phyloP scores from a whole-genome alignment of 2,113 vertebrate species.

The Perognathus longimembris region DNA sequence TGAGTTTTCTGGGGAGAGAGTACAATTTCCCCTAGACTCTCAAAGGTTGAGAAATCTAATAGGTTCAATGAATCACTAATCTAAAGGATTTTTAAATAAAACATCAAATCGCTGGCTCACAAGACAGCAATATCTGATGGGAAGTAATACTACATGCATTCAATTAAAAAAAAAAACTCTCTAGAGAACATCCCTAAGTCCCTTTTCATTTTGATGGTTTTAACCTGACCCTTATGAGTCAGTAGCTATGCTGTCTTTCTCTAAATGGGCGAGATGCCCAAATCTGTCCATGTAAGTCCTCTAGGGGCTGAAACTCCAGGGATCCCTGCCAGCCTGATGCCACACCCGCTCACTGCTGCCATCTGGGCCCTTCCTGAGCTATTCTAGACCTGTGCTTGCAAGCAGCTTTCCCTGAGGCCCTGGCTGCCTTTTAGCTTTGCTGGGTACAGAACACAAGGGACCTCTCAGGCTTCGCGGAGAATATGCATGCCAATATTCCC shows the following conservation, averaged over 20 bases:
- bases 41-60: slow-evolving; percentile 1
- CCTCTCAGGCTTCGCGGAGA: background rate
- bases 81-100: slow-evolving; percentile 48
- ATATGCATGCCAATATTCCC: background rate
- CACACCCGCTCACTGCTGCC: background rate
- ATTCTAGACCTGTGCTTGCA: background rate
- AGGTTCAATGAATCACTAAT: slow-evolving; percentile 11
- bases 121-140: background rate
- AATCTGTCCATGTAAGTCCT: background rate
- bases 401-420: background rate
- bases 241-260: background rate
- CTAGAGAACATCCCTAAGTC: background rate
- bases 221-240: background rate
- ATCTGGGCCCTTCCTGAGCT: background rate
- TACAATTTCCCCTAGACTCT: background rate
- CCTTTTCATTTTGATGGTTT: background rate
- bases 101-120: background rate
- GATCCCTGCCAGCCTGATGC: background rate
- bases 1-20: background rate
- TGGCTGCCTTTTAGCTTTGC: background rate
- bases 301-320: background rate
- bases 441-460: background rate
- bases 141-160: background rate
- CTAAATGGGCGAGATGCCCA: background rate
- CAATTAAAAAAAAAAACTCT: background rate